A percentile compares a stretch with the other conserved stretches of the same genome.
Conservation (phyloP, 1,140 invertebrate species). For the Drosophila lacertosa region DNA sequence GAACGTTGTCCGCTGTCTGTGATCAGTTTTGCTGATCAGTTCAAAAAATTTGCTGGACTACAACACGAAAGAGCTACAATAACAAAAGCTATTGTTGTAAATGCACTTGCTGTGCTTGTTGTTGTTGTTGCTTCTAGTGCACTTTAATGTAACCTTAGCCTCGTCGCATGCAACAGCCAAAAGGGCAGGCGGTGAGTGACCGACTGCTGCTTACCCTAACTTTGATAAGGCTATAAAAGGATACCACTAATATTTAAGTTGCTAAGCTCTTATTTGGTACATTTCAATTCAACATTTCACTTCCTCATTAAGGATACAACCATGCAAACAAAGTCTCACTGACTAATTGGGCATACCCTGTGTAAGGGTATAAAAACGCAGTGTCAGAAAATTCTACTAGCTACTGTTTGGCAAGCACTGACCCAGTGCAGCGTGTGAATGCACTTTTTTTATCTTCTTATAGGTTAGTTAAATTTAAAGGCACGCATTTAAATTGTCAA, state of each 20-base stretch:
- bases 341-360: no score
- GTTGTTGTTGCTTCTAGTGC: conserved; percentile 15
- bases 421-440: conserved; percentile 44
- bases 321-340: no score
- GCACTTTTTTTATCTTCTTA: neutral
- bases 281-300: no score
- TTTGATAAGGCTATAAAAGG: neutral
- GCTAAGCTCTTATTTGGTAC: no score
- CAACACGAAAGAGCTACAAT: conserved; percentile 9
- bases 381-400: conserved; percentile 35
- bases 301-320: no score
- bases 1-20: conserved; percentile 1
- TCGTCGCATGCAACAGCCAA: conserved; percentile 17
- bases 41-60: conserved; percentile 29
- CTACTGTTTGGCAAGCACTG: conserved; percentile 44
- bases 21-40: conserved; percentile 33
- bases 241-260: no score
- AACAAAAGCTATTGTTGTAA: conserved; percentile 25
- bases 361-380: conserved; percentile 28
- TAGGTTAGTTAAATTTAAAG: conserved; percentile 13
- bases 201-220: conserved; percentile 6
- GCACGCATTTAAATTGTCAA: conserved; percentile 31
- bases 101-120: conserved; percentile 24
- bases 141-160: conserved; percentile 30
- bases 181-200: neutral